These are phyloP conservation scores for Benthosema pterotum DNA, from an alignment of 2,797 vertebrate genomes.

Conservation along the genomic window DNA sequence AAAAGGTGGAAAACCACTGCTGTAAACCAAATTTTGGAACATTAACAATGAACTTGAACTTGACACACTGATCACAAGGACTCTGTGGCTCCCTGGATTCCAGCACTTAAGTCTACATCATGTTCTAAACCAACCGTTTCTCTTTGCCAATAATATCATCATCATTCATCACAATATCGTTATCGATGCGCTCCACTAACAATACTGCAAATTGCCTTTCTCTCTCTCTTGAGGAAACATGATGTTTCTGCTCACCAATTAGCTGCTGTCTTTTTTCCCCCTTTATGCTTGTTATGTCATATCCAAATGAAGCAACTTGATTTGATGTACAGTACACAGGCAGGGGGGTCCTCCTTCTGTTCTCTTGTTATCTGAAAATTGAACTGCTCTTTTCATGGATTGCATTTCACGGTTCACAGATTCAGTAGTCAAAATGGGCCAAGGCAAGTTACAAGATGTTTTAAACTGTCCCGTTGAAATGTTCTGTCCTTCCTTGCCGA, in stretches of 20 bases:
- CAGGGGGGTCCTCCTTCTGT: slow-evolving; percentile 69
- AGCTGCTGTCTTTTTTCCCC: slow-evolving; percentile 40
- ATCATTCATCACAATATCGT: not conserved
- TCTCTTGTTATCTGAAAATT: slow-evolving; percentile 75
- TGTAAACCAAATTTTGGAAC: no score
- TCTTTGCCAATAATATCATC: not conserved
- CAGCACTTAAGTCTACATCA: slow-evolving; percentile 24
- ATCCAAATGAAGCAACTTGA: slow-evolving; percentile 67
- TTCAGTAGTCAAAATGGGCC: slow-evolving; percentile 56
- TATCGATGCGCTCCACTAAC: not conserved
- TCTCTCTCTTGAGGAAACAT: not conserved
- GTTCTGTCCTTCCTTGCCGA: slow-evolving; percentile 20
- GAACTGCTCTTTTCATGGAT: slow-evolving; percentile 65
- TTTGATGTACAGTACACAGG: slow-evolving; percentile 68
- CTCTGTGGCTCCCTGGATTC: no score
- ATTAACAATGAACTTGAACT: no score
- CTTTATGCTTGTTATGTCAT: slow-evolving; percentile 48
- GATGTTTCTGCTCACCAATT: slow-evolving; percentile 23
- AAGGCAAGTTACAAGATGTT: slow-evolving; percentile 46
- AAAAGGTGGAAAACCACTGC: no score
- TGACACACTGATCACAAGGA: no score
- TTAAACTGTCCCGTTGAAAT: slow-evolving; percentile 35
- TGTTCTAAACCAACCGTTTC: slow-evolving; percentile 21
- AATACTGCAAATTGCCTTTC: not conserved
- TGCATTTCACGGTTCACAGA: slow-evolving; percentile 73